Evolutionary conservation across 2,113 vertebrate species (phyloP), one percentile per base, ranked within the genome.

Genomic region (Peromyscus californicus): DNA sequence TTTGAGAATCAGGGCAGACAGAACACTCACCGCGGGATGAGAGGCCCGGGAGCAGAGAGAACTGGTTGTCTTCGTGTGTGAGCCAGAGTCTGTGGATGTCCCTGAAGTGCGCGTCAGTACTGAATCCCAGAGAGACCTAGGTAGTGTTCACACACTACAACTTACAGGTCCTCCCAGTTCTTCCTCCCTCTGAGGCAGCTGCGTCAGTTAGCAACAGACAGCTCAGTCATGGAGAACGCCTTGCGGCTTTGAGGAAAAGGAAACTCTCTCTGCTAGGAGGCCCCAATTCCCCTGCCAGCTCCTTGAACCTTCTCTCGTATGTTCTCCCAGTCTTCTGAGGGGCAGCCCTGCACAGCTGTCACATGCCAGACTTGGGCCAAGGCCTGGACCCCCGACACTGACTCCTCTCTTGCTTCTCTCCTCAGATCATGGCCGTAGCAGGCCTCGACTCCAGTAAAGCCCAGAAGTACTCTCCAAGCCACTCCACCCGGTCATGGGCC

Each of bases 401-500:
- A 17, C 51, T 3, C 3, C 45, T 26, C 1, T 67, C 82, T 72
- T 72, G 29, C 22, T 78, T 95, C 65, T 85, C 72, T 96, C 70
- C 1, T 74, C 97, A 99, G 99, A 99, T 99, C 93, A 99, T 99
- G 99, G 99, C 99, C 24, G 99, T 99, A 69, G 99, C 99, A 93
- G 99, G 99, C 93, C 98, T 99, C 92, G 99, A 99, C 98, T 99
- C 99, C 89, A 99, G 99, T 98, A 99, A 99, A 98, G 99, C 99
- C 95, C 99, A 99, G 90, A 99, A 99, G 95, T 99, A 99, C 97
- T 99, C 99, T 5, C 99, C 99, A 0, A 99, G 99, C 94, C 99
- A 99, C 92, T 99, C 99, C 0, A 99, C 99, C 0, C 99, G 99
- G 94, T 99, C 99, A 3, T 99, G 99, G 99, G 99, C 99, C 92